Evolutionary conservation across 2,113 vertebrate genomes (phyloP).

Genomic region (Acrocephalus kingi): DNA sequence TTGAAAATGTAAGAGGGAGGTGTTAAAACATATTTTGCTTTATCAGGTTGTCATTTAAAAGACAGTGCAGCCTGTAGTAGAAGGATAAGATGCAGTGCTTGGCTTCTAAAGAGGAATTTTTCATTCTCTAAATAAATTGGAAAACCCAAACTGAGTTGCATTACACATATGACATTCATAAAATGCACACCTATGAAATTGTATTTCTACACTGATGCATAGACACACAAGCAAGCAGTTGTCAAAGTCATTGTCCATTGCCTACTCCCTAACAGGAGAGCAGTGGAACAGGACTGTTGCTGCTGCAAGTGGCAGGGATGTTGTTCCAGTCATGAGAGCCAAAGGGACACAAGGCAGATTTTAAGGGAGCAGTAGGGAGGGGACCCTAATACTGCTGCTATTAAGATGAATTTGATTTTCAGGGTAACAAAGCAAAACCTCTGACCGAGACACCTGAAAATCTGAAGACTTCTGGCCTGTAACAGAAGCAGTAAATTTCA

Average conservation of each 20-base stretch:
- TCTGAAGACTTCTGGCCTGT: neutral
- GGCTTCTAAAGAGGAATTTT: neutral
- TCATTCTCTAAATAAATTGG: neutral
- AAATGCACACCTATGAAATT: neutral
- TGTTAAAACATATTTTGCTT: neutral
- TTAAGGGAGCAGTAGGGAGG: neutral
- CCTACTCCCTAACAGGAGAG: neutral
- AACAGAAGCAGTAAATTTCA: neutral
- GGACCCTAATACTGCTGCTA: neutral
- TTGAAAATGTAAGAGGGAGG: neutral
- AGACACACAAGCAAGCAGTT: neutral
- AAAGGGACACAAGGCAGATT: neutral
- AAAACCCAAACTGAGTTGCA: neutral
- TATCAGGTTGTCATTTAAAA: neutral
- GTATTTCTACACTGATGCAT: neutral
- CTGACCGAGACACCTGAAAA: neutral
- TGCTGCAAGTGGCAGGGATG: neutral
- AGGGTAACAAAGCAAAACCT: neutral
- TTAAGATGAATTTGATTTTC: neutral
- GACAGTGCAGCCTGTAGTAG: neutral
- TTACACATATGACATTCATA: no score
- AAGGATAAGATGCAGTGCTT: neutral
- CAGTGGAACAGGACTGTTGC: fast-evolving
- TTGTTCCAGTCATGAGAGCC: neutral
- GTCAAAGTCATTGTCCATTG: neutral